Evolutionary conservation across 2,888 invertebrate species (phyloP), one percentile per base, ranked within the genome.

Genomic region (Macrostomum cliftonense): DNA sequence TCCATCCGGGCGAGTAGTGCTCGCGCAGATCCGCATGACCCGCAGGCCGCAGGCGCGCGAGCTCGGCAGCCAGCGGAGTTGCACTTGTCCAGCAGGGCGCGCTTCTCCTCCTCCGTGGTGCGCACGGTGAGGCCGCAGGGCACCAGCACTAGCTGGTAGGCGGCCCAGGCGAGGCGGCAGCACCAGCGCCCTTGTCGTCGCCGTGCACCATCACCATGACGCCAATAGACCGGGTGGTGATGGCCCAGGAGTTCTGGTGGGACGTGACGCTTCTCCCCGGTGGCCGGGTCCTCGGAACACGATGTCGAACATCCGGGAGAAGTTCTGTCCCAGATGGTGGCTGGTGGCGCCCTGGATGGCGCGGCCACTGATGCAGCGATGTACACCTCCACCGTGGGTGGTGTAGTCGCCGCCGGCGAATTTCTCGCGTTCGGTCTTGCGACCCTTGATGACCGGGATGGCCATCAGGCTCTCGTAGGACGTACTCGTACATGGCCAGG

Each of bases 221-320:
- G 75, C 84, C 89, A 56, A 97, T 93, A 2, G 93, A 88, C 57
- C 95, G 78, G 0, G 97, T 97, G 0, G 95, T 95, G 45, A 97
- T 63, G 2, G 95, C 97, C 95, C 95, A 99, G 0, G 93, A 95
- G 73, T 97, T 97, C 71, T 97, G 97, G 72, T 79, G 89, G n/a
- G 1, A 87, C 89, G 65, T 77, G 74, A 39, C 60, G 49, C 54
- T 70, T 85, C 58, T 81, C 78, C 57, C 84, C 67, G 2, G 70
- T 82, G 59, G 83, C 83, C 0, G 88, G 88, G 66, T 93, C 84
- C 68, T 95, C 93, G 64, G n/a, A 79, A 88, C 12, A 82, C 78
- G 50, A 99, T 88, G 59, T 95, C 89, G 72, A 97, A 97, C 91
- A 99, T 99, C 73, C 87, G 89, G 0, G 93, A 88, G 73, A 99